These are phyloP conservation scores for Caligus rogercresseyi DNA, from an alignment of 1,140 invertebrate species.

Conservation along the genomic window DNA sequence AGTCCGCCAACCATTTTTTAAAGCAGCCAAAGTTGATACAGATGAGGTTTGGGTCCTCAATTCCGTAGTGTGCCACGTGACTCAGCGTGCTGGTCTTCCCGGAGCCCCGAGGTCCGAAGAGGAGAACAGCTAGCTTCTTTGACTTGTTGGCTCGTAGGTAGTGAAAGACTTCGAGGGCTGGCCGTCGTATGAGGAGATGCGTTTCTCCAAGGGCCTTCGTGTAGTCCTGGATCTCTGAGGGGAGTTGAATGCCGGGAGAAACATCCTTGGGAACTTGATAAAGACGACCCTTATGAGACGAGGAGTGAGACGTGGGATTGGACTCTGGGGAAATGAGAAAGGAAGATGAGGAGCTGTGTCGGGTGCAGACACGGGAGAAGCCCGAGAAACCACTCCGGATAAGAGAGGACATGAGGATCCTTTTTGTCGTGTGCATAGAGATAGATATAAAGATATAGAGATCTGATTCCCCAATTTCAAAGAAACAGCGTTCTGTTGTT, in stretches of 20 bases:
- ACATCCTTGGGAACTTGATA: neutral
- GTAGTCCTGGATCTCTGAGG: neutral
- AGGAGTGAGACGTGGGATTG: neutral
- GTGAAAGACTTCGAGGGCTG: neutral
- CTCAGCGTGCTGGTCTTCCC: neutral
- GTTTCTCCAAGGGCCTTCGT: neutral
- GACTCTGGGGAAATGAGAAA: neutral
- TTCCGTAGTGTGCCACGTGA: neutral
- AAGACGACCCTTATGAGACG: neutral
- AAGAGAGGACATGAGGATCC: neutral
- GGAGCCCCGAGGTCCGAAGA: neutral
- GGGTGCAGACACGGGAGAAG: neutral
- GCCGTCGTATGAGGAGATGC: neutral
- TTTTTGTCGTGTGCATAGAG: too few relatives aligned
- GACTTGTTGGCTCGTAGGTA: neutral
- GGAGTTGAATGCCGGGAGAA: neutral
- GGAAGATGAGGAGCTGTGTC: neutral
- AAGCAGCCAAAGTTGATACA: neutral
- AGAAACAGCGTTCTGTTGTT: too few relatives aligned
- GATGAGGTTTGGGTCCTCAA: neutral
- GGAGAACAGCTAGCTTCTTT: neutral
- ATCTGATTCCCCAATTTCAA: too few relatives aligned
- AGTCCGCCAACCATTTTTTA: neutral
- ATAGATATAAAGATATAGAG: too few relatives aligned
- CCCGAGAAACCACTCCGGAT: neutral